Conservation (phyloP, 2,888 invertebrate species). For the Apamea anceps region DNA sequence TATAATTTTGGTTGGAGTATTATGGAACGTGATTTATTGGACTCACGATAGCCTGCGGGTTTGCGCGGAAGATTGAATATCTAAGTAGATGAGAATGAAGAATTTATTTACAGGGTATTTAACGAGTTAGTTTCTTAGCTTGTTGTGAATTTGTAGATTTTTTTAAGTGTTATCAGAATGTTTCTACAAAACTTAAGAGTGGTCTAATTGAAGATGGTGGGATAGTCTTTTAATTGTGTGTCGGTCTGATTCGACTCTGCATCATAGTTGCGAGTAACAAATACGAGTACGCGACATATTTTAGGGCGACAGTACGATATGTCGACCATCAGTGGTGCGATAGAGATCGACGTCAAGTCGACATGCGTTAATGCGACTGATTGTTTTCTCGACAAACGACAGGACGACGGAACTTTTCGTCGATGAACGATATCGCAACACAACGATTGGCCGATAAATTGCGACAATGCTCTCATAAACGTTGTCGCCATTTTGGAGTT, state of each 20-base stretch:
- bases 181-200: background rate
- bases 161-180: background rate
- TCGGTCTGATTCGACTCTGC: background rate
- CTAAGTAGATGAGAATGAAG: slow-evolving; percentile 15
- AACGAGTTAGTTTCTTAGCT: background rate
- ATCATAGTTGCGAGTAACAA: background rate
- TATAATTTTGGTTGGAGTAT: slow-evolving; percentile 67
- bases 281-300: background rate
- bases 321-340: background rate
- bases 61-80: slow-evolving; percentile 39
- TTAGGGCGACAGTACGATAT: background rate
- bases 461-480: too few relatives aligned
- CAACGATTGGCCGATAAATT: too few relatives aligned
- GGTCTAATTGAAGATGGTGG: background rate
- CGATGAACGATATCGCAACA: too few relatives aligned
- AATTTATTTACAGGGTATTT: slow-evolving; percentile 23
- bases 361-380: background rate
- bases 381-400: background rate
- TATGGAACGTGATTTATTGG: slow-evolving; percentile 69
- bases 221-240: background rate
- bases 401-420: too few relatives aligned
- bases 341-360: background rate
- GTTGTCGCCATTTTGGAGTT: too few relatives aligned
- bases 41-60: slow-evolving; percentile 41
- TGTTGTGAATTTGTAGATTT: background rate